Evolutionary conservation across 1,140 invertebrate genomes (phyloP), one percentile per base, ranked within the genome.

Genomic region (Platyscapa corneri): DNA sequence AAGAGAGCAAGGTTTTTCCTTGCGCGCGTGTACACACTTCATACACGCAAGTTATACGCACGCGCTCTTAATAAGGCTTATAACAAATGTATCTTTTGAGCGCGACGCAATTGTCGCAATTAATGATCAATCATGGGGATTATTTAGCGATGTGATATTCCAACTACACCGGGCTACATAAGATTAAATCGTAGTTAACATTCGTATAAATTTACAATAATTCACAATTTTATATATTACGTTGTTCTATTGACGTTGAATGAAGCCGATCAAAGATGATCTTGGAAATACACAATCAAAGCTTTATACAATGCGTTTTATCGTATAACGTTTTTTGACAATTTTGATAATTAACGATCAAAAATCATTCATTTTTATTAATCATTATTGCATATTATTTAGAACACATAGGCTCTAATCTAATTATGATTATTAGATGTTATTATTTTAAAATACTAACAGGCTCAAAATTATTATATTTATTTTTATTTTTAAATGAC

Each of bases 351-450:
- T 60, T 60, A 60, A 27, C 53, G 72, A 83, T 12, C 18, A n/a
- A 83, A 65, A 20, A 53, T 77, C 37, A 83, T 83, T 65, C 27
- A 83, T 77, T 77, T 77, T 65, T 77, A 32, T 12, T 39, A 42
- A 64, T 6, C 32, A 46, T 46, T 65, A 77, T 83, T 46, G n/a
- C 42, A 65, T 53, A 67, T 46, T 83, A 83, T 39, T 64, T 74
- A 39, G 30, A 49, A n/a, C 42, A 20, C 8, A 42, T 1, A 42
- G 5, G 23, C 16, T 23, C n/a, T 75, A 49, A 30, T 30, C 39
- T 49, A 34, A 3, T 32, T 1, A 0, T 16, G 14, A 30, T 7
- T 30, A 12, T 75, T 30, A 46, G n/a, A 16, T 27, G 42, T 74
- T 14, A 20, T 42, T 60, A 27, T 60, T 60, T 60, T 27, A 23